Percentiles rank a stretch among this genome's conserved stretches.
phyloP scores from a whole-genome alignment of 2,797 vertebrate species.

The Spinibarbus caldwelli region DNA sequence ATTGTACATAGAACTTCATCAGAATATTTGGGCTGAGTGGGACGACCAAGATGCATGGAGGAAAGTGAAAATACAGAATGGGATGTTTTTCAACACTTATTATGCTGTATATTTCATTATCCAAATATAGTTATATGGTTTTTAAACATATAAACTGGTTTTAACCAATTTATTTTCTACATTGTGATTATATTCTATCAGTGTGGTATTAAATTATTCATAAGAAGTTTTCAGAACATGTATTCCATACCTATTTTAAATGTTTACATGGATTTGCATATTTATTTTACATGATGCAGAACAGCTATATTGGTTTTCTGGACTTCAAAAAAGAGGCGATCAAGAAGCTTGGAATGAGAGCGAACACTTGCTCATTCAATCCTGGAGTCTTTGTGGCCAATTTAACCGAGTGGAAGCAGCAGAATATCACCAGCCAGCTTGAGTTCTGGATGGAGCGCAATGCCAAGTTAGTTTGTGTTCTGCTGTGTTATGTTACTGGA shows the following conservation, averaged over 20 bases:
- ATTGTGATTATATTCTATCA: neutral
- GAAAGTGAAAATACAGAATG: neutral
- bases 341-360: constrained; percentile 92
- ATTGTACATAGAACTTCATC: neutral
- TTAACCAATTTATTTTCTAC: too few species aligned
- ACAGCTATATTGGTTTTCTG: constrained; percentile 95
- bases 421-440: constrained; percentile 90
- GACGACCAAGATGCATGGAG: neutral
- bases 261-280: neutral
- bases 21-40: neutral
- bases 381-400: constrained; percentile 96
- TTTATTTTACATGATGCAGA: constrained; percentile 71
- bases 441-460: constrained; percentile 96
- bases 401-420: constrained; percentile 93
- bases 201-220: neutral
- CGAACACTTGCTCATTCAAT: constrained; percentile 95
- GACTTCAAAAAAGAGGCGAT: constrained; percentile 95
- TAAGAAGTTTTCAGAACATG: neutral
- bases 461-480: constrained; percentile 72
- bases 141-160: neutral
- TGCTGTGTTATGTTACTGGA: too few species aligned
- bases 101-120: too few species aligned
- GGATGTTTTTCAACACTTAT: neutral
- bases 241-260: neutral
- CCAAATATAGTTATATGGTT: too few species aligned